Percentiles rank a stretch among this genome's conserved stretches.
Evolutionary conservation across 2,888 invertebrate genomes (phyloP).

Genomic region (Ceramica pisi): DNA sequence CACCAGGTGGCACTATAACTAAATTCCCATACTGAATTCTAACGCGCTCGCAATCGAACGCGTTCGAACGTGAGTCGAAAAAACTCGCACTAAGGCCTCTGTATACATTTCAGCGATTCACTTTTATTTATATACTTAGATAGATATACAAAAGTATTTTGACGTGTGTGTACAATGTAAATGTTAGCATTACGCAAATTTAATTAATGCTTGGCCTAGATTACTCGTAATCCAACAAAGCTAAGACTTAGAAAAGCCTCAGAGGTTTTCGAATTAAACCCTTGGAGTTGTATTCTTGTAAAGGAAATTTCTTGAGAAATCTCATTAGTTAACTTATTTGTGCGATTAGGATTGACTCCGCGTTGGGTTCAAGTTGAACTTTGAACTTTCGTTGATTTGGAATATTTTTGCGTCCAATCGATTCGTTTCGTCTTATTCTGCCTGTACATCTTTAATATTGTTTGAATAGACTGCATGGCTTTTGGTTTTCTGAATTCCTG

Average conservation of each 20-base stretch:
- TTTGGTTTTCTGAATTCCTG: background rate
- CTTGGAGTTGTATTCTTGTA: constrained; percentile 38
- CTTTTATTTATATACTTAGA: no score
- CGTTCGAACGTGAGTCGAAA: no score
- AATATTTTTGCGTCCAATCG: background rate
- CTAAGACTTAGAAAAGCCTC: constrained; percentile 43
- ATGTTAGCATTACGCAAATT: constrained; percentile 37
- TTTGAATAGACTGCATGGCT: background rate
- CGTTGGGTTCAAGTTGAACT: constrained; percentile 23
- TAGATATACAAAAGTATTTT: background rate
- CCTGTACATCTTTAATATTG: background rate
- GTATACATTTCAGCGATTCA: no score
- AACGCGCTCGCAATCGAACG: no score
- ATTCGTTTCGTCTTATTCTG: constrained; percentile 11
- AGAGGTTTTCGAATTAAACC: constrained; percentile 41
- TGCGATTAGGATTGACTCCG: constrained; percentile 35
- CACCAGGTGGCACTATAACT: no score
- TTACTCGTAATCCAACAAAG: constrained; percentile 37
- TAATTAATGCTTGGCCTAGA: constrained; percentile 35
- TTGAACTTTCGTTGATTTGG: constrained; percentile 23
- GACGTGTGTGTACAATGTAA: background rate
- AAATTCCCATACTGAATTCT: no score
- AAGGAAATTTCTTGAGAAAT: constrained; percentile 35
- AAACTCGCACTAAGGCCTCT: no score
- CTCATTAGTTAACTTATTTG: constrained; percentile 47